Evolutionary conservation across 2,888 invertebrate genomes (phyloP).

Genomic region (Mythimna impura): DNA sequence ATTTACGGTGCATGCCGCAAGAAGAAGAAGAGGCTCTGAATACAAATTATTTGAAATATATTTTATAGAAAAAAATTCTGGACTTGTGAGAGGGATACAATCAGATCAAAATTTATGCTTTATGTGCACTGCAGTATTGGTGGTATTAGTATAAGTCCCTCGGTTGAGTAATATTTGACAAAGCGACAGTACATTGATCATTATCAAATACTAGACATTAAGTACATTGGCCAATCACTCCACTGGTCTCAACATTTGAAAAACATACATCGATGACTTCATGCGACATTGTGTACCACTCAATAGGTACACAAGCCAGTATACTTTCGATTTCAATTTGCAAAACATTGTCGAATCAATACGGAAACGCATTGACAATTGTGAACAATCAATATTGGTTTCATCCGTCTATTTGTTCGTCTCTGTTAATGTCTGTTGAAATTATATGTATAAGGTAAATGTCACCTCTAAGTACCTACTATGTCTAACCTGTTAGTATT

Average conservation of each 20-base stretch:
- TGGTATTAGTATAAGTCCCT: background rate
- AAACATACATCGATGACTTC: conserved; percentile 31
- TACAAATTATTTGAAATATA: too few relatives aligned
- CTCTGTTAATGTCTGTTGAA: conserved; percentile 48
- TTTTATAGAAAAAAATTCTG: background rate
- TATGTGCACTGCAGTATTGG: background rate
- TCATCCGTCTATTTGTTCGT: conserved; percentile 34
- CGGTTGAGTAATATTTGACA: conserved; percentile 1
- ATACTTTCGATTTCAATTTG: conserved; percentile 50
- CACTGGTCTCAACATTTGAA: conserved; percentile 35
- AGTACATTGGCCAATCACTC: conserved; percentile 9
- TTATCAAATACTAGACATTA: conserved; percentile 7
- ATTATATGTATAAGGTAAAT: conserved; percentile 35
- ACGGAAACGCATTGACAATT: conserved; percentile 36
- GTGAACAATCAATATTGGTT: conserved; percentile 47
- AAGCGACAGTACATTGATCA: conserved; percentile 3
- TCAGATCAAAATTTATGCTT: background rate
- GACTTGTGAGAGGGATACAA: background rate
- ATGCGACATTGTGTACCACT: conserved; percentile 32
- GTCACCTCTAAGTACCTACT: conserved; percentile 42
- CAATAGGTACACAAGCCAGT: conserved; percentile 16
- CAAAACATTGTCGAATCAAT: conserved; percentile 36
- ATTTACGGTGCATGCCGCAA: background rate
- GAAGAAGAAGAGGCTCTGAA: background rate
- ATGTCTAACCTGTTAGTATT: conserved; percentile 28